Evolutionary conservation across 2,888 invertebrate species (phyloP).

Genomic region (Pimpla rufipes): DNA sequence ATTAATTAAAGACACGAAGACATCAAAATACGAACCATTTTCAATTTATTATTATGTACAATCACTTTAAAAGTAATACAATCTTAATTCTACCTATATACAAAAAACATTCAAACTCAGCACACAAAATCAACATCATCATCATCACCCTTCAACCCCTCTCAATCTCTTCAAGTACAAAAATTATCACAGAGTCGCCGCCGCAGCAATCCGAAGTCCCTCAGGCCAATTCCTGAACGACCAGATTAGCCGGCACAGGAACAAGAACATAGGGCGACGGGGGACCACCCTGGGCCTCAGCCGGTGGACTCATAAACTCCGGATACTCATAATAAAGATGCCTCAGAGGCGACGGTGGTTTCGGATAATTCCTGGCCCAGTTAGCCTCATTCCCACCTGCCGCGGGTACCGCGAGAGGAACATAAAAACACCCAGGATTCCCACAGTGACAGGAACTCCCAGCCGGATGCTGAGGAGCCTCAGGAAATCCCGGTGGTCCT

Average conservation of each 20-base stretch:
- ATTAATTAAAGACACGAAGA: not conserved
- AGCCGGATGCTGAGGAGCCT: not conserved
- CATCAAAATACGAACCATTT: not conserved
- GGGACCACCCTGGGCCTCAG: not conserved
- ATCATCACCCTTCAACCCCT: not conserved
- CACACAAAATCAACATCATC: not conserved
- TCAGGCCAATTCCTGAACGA: not conserved
- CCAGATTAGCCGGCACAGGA: slow-evolving; percentile 14
- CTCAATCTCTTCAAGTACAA: not conserved
- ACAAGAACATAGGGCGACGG: slow-evolving; percentile 15
- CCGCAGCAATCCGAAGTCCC: not conserved
- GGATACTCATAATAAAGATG: slow-evolving; percentile 54
- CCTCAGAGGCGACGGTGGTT: slow-evolving; percentile 39
- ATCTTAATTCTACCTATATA: not conserved
- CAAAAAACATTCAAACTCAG: not conserved
- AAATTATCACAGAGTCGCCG: not conserved
- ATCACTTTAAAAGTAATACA: slow-evolving; percentile 35
- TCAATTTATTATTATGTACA: not conserved
- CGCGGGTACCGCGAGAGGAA: slow-evolving; percentile 21
- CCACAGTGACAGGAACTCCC: slow-evolving; percentile 40
- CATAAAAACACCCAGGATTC: slow-evolving; percentile 35
- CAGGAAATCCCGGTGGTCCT: slow-evolving; percentile 12
- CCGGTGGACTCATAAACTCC: slow-evolving; percentile 49
- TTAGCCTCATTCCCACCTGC: not conserved
- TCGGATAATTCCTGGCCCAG: slow-evolving; percentile 8